phyloP scores from a whole-genome alignment of 2,797 vertebrate genomes.

The Coregonus ussuriensis region DNA sequence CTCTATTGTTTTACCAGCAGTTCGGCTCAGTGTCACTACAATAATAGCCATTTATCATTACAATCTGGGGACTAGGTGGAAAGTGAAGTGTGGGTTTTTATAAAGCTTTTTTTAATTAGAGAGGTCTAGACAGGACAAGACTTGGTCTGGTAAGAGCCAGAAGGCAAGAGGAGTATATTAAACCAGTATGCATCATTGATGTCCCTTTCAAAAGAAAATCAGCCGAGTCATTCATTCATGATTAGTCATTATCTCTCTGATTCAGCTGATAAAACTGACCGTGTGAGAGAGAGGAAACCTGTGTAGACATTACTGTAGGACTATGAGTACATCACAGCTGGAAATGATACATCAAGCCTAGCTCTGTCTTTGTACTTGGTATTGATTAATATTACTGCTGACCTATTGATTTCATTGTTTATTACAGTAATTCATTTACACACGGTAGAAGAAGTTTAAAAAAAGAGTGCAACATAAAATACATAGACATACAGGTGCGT shows the following conservation, averaged over 20 bases:
- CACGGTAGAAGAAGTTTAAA: too few relatives aligned
- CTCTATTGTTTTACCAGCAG: slow-evolving; percentile 33
- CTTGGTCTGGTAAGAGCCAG: slow-evolving; percentile 28
- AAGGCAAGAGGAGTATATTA: slow-evolving; percentile 54
- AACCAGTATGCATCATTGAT: slow-evolving; percentile 59
- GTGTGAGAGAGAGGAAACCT: slow-evolving; percentile 8
- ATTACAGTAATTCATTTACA: too few relatives aligned
- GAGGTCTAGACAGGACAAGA: slow-evolving; percentile 55
- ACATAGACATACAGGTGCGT: too few relatives aligned
- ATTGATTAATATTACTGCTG: too few relatives aligned
- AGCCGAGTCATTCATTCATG: slow-evolving; percentile 56
- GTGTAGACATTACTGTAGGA: slow-evolving; percentile 20
- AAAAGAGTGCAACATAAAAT: too few relatives aligned
- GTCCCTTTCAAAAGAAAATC: slow-evolving; percentile 57
- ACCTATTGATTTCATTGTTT: too few relatives aligned
- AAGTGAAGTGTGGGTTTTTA: slow-evolving; percentile 43
- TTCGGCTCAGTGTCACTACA: slow-evolving; percentile 40
- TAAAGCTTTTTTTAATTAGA: slow-evolving; percentile 55
- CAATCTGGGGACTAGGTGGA: slow-evolving; percentile 39
- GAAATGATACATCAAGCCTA: background rate
- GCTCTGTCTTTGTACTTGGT: background rate
- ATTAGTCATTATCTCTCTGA: slow-evolving; percentile 58
- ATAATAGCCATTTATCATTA: slow-evolving; percentile 49
- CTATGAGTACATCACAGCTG: slow-evolving; percentile 21
- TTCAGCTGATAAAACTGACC: slow-evolving; percentile 48